A percentile compares a stretch with the other conserved stretches of the same genome.
phyloP scores from a whole-genome alignment of 2,797 vertebrate genomes.

The Falco novaeseelandiae region DNA sequence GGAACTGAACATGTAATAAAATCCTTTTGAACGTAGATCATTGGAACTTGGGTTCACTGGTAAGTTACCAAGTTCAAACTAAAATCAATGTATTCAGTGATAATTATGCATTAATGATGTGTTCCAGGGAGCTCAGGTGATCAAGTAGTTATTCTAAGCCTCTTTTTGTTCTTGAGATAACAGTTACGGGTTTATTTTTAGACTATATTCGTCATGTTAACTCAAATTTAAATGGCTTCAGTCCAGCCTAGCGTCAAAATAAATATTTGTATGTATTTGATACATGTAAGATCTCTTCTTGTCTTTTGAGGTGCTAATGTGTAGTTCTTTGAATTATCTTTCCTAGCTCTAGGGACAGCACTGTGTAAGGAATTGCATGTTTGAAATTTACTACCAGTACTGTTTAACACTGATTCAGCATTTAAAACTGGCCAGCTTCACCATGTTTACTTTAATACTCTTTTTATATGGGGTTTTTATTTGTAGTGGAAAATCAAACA shows the following conservation, averaged over 20 bases:
- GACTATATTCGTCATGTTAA: not conserved
- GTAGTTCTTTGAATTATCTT: not conserved
- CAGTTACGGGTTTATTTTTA: not conserved
- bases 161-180: not conserved
- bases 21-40: not conserved
- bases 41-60: not conserved
- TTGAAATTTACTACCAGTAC: not conserved
- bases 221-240: not conserved
- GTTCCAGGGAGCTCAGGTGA: not conserved
- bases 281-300: not conserved
- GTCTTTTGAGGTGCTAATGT: not conserved
- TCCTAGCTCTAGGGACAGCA: not conserved
- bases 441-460: not conserved
- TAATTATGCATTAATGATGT: not conserved
- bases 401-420: not conserved
- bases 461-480: not conserved
- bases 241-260: not conserved
- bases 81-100: constrained; percentile 14
- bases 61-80: constrained; percentile 24
- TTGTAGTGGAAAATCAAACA: not conserved
- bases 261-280: not conserved
- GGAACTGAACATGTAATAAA: not conserved
- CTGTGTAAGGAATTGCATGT: not conserved
- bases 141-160: not conserved
- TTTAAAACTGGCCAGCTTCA: not conserved